phyloP scores from a whole-genome alignment of 92 coral and sea anemone species.

The Epizoanthus illoricatus region DNA sequence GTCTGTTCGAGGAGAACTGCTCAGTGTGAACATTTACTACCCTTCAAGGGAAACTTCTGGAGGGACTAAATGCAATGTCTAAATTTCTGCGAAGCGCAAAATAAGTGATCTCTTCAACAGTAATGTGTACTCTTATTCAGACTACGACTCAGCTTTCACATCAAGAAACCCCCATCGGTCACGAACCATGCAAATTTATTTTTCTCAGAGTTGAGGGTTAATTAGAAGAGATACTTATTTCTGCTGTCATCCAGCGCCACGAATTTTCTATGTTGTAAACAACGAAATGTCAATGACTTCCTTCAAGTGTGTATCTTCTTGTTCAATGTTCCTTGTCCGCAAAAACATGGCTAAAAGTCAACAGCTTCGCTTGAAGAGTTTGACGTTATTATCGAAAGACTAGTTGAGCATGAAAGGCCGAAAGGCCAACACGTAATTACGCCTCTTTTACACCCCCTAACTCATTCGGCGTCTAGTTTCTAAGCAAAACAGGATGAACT shows the following conservation, averaged over 20 bases:
- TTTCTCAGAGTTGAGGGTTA: slow-evolving; percentile 28
- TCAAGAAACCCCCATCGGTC: slow-evolving; percentile 24
- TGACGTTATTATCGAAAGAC: neutral
- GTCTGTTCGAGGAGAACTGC: neutral
- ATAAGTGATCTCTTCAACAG: slow-evolving; percentile 29
- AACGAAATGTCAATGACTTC: neutral
- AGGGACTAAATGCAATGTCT: slow-evolving; percentile 4
- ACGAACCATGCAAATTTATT: slow-evolving; percentile 20
- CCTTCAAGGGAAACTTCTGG: slow-evolving; percentile 10
- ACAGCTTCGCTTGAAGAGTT: slow-evolving; percentile 18
- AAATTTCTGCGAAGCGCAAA: slow-evolving; percentile 33
- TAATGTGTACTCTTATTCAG: neutral
- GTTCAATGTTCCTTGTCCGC: neutral
- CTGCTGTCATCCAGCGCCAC: neutral
- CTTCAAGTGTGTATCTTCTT: neutral
- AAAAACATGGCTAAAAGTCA: neutral
- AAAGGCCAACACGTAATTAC: slow-evolving; percentile 15
- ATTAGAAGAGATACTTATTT: slow-evolving; percentile 23
- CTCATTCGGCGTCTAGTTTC: slow-evolving; percentile 6
- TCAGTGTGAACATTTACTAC: neutral
- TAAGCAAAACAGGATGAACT: slow-evolving; percentile 27
- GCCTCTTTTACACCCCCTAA: slow-evolving; percentile 34
- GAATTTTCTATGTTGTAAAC: slow-evolving; percentile 5
- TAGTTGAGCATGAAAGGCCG: neutral
- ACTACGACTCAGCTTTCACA: slow-evolving; percentile 18